phyloP scores from a whole-genome alignment of 2,888 invertebrate genomes.

The Spisula subtruncata region DNA sequence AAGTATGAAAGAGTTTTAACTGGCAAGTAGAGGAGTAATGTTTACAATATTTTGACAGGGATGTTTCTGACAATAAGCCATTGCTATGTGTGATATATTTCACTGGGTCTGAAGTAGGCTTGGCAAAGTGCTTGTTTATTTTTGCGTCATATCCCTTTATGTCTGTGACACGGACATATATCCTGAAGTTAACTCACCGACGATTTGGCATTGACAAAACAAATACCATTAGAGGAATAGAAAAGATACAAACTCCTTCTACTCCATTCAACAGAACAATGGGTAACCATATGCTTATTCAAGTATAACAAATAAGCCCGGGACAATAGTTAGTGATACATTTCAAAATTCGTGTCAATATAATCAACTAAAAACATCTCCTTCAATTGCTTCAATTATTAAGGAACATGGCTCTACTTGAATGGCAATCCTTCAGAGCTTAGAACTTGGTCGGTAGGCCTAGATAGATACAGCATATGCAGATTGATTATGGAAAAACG shows the following conservation, averaged over 20 bases:
- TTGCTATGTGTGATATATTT: neutral
- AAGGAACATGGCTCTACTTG: neutral
- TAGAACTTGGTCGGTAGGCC: no score
- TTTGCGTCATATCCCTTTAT: neutral
- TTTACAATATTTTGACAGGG: neutral
- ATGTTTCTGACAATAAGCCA: neutral
- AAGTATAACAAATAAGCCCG: neutral
- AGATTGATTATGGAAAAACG: no score
- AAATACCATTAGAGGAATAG: neutral
- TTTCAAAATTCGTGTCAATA: neutral
- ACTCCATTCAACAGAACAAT: neutral
- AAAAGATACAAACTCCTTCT: neutral
- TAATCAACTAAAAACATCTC: neutral
- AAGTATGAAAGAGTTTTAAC: neutral
- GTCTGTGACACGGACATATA: neutral
- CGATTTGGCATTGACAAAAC: slow-evolving; percentile 16
- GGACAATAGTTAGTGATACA: neutral
- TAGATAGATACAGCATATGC: no score
- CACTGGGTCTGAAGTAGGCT: neutral
- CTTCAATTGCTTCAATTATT: neutral
- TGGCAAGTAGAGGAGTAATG: neutral
- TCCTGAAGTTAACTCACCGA: neutral
- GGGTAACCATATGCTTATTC: neutral
- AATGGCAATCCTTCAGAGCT: neutral
- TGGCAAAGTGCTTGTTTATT: neutral